A percentile compares a stretch with the other conserved stretches of the same genome.
phyloP scores from a whole-genome alignment of 2,797 vertebrate species.

The Melanogrammus aeglefinus region DNA sequence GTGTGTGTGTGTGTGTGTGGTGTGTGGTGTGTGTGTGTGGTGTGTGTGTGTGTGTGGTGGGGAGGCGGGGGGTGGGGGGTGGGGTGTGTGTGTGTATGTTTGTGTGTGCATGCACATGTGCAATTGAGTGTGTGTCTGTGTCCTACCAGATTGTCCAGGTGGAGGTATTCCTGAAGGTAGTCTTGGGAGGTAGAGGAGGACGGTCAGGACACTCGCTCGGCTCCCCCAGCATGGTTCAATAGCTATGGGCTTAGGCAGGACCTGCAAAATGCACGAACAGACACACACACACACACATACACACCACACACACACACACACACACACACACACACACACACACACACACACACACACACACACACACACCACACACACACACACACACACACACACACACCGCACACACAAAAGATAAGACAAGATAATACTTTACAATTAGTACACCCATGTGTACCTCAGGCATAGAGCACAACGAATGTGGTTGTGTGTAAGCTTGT shows the following conservation, averaged over 20 bases:
- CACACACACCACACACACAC: no score
- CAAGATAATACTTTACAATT: not conserved
- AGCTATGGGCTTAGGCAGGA: constrained; percentile 80
- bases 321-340: not conserved
- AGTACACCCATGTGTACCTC: not conserved
- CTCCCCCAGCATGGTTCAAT: constrained; percentile 86
- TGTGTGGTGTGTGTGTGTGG: constrained; percentile 13
- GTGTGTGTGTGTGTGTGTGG: not conserved
- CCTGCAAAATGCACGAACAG: constrained; percentile 17
- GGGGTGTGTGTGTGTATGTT: not conserved
- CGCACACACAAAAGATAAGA: not conserved
- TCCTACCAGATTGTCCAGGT: constrained; percentile 88
- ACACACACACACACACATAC: constrained; percentile 20
- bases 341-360: no score
- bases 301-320: constrained; percentile 3
- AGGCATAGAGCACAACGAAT: not conserved
- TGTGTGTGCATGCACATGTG: constrained; percentile 4
- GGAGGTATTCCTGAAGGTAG: constrained; percentile 81
- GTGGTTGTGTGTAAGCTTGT: not conserved
- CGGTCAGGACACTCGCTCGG: constrained; percentile 84
- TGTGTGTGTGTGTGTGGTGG: constrained; percentile 13
- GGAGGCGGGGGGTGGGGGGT: no score
- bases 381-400: no score
- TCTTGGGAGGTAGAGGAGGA: constrained; percentile 85
- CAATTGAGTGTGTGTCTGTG: constrained; percentile 8